phyloP scores from a whole-genome alignment of 1,140 invertebrate species.

The Drosophila sturtevanti region DNA sequence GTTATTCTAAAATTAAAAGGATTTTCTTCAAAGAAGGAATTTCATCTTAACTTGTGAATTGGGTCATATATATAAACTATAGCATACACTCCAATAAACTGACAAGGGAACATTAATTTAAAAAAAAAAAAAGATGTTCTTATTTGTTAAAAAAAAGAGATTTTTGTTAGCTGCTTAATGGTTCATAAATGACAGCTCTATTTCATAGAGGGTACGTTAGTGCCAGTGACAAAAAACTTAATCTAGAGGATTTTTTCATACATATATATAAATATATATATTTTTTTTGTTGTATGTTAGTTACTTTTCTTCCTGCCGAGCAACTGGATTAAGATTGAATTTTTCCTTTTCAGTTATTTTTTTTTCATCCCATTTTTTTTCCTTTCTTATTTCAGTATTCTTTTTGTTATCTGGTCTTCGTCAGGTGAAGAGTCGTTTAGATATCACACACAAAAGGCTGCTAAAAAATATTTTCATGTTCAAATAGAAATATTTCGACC shows the following conservation, averaged over 20 bases:
- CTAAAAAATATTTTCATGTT: conserved; percentile 73
- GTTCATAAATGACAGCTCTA: background rate
- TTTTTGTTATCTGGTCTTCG: conserved; percentile 57
- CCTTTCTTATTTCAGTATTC: conserved; percentile 29
- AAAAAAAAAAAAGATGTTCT: too few relatives aligned
- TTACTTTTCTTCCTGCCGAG: conserved; percentile 51
- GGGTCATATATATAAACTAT: too few relatives aligned
- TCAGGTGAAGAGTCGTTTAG: conserved; percentile 68
- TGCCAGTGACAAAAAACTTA: background rate
- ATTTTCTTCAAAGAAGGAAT: too few relatives aligned
- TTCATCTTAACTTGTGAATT: too few relatives aligned
- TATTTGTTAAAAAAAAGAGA: too few relatives aligned
- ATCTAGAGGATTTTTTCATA: background rate
- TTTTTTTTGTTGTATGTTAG: conserved; percentile 33
- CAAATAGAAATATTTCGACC: conserved; percentile 71
- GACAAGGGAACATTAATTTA: too few relatives aligned
- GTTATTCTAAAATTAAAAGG: too few relatives aligned
- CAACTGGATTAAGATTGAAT: conserved; percentile 74
- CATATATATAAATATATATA: background rate
- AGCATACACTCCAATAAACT: too few relatives aligned
- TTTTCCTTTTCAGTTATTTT: conserved; percentile 31
- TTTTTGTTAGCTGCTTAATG: background rate
- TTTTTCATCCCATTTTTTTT: conserved; percentile 14
- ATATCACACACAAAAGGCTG: conserved; percentile 57
- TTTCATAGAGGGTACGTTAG: background rate